Conservation (phyloP, 2,888 invertebrate species). For the Drosophila rellima region DNA sequence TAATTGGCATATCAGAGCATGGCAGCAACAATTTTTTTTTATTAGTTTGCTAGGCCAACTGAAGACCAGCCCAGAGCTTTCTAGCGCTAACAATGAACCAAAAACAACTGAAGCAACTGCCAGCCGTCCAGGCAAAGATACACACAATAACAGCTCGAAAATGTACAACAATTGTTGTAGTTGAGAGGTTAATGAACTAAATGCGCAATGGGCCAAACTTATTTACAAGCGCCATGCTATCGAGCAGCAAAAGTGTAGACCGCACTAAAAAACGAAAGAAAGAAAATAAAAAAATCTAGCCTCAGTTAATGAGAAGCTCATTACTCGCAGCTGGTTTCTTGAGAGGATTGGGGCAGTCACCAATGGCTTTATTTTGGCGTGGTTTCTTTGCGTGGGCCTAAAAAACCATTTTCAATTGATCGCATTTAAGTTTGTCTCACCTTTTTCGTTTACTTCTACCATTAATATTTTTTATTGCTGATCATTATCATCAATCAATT, state of each 20-base stretch:
- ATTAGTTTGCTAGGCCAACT: slow-evolving; percentile 68
- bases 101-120: slow-evolving; percentile 11
- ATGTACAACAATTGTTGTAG: slow-evolving; percentile 78
- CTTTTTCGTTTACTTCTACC: slow-evolving; percentile 6
- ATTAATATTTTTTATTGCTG: slow-evolving; percentile 27
- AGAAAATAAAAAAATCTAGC: slow-evolving; percentile 25
- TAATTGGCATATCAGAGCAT: slow-evolving; percentile 76
- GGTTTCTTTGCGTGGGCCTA: slow-evolving; percentile 49
- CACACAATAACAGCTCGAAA: slow-evolving; percentile 48
- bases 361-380: slow-evolving; percentile 64
- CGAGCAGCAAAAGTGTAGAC: slow-evolving; percentile 38
- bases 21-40: slow-evolving; percentile 60
- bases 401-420: slow-evolving; percentile 45
- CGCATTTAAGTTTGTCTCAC: slow-evolving; percentile 37
- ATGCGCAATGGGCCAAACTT: slow-evolving; percentile 80
- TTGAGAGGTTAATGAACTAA: slow-evolving; percentile 80
- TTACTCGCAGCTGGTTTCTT: slow-evolving; percentile 58
- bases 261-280: slow-evolving; percentile 14
- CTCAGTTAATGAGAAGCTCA: slow-evolving; percentile 74
- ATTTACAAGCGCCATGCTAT: slow-evolving; percentile 49
- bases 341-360: slow-evolving; percentile 40
- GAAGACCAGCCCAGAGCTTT: slow-evolving; percentile 49
- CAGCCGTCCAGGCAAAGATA: slow-evolving; percentile 10
- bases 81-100: slow-evolving; percentile 69
- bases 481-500: slow-evolving; percentile 52